Evolutionary conservation across 2,888 invertebrate genomes (phyloP).

Genomic region (Acronicta leporina): DNA sequence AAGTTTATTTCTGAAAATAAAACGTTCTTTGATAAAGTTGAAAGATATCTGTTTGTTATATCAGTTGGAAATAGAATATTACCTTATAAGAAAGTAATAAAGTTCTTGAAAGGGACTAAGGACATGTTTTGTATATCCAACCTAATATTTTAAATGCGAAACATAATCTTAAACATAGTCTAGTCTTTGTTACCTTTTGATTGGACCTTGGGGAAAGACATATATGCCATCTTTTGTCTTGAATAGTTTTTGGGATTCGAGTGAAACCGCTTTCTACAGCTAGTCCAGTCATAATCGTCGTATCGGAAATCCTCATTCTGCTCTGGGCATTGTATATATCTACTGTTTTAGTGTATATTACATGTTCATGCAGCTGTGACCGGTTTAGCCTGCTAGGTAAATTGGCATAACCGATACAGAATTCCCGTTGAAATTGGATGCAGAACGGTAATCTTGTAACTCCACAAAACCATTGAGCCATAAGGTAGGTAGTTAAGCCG

Average conservation of each 20-base stretch:
- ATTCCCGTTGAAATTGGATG: constrained; percentile 1
- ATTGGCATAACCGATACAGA: constrained; percentile 26
- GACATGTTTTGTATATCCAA: no score
- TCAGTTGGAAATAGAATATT: constrained; percentile 4
- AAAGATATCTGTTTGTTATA: constrained; percentile 27
- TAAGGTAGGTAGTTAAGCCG: neutral
- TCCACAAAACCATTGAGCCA: neutral
- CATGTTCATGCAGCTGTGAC: constrained; percentile 10
- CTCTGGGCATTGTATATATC: neutral
- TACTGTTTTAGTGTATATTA: no score
- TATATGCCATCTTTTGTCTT: no score
- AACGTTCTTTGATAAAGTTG: constrained; percentile 29
- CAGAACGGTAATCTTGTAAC: constrained; percentile 21
- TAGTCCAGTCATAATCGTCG: constrained; percentile 4
- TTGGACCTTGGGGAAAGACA: no score
- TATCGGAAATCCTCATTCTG: constrained; percentile 23
- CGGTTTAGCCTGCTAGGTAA: constrained; percentile 19
- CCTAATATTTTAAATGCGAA: no score
- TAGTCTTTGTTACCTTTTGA: no score
- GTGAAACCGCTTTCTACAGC: no score
- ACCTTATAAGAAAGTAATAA: neutral
- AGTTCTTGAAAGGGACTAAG: no score
- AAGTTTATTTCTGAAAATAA: constrained; percentile 33
- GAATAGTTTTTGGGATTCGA: no score
- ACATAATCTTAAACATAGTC: no score